Conservation (phyloP, 2,797 vertebrate species). For the Erithacus rubecula region DNA sequence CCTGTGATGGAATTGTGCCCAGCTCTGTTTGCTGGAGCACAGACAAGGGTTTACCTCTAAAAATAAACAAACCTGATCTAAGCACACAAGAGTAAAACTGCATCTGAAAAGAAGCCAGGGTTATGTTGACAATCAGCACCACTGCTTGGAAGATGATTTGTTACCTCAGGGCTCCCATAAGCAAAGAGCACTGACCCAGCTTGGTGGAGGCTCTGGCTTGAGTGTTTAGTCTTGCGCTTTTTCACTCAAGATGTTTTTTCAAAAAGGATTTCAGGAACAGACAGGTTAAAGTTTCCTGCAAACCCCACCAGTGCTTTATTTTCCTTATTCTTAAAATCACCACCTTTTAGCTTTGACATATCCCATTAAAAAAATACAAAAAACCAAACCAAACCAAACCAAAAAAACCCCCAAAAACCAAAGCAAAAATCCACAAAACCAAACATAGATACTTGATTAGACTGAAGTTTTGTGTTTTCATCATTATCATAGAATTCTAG, state of each 20-base stretch:
- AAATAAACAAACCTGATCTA: constrained; percentile 46
- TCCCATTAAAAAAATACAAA: background rate
- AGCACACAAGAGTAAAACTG: constrained; percentile 31
- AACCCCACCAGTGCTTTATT: background rate
- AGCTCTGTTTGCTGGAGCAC: background rate
- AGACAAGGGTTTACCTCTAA: constrained; percentile 35
- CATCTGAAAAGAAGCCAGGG: constrained; percentile 35
- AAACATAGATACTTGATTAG: background rate
- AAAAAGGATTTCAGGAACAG: background rate
- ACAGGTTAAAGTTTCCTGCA: background rate
- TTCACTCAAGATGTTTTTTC: background rate
- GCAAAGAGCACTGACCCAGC: constrained; percentile 22
- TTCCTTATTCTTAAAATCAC: background rate
- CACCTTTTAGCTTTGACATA: background rate
- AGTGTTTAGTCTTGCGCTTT: constrained; percentile 28
- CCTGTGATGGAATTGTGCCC: constrained; percentile 40
- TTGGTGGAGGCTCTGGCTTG: constrained; percentile 47
- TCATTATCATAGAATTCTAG: background rate
- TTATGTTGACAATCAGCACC: background rate
- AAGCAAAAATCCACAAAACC: background rate
- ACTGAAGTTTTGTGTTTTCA: background rate
- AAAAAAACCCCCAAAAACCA: no score
- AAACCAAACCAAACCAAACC: background rate
- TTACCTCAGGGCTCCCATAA: constrained; percentile 18
- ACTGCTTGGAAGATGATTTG: constrained; percentile 7